Base-by-base conservation (phyloP, 2,113 vertebrate species). In the Crypturellus undulatus region DNA sequence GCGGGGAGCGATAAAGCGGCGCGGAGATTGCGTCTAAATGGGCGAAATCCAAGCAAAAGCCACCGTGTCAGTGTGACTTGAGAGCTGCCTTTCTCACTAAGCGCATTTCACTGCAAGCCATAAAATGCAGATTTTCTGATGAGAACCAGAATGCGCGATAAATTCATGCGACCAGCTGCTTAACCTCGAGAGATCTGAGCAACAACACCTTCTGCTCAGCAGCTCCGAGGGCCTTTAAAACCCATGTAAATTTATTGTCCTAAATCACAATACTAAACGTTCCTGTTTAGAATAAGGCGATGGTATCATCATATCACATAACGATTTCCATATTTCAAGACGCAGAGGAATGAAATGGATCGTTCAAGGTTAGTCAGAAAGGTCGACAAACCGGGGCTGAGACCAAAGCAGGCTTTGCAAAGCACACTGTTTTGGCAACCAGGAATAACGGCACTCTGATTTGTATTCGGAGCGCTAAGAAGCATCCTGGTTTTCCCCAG, bases 111-210 rank as follows among this genome's bases (percentile, higher is more conserved):
- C 90, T 86, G 86, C 84, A 62, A 95, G 89, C 70, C 83, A 92
- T 96, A 96, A 95, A 97, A 96, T 96, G 94, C 95, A 93, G 93
- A 97, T 96, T 94, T 68, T 93, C 94, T 94, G 52, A 95, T 93
- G 93, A 95, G 94, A 95, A 95, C 69, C 90, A 89, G 95, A 95
- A 96, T 76, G 95, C 84, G 80, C 95, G 86, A 95, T 97, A 96
- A 95, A 96, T 97, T 95, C 93, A 83, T 92, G 77, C 85, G 87
- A 94, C 93, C 30, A 43, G 76, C 82, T 95, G 93, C 68, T 91
- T 94, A 96, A 96, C 90, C 92, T 90, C 92, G 51, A 91, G 92
- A 95, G 95, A 94, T 67, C 79, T 90, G 95, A 86, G 92, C 96
- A 96, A 96, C 92, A 94, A 95, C 94, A 92, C 82, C 87, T 95